Percentiles rank a stretch among this genome's conserved stretches.
Conservation (phyloP, 2,888 invertebrate species). For the Xestia ashworthii region DNA sequence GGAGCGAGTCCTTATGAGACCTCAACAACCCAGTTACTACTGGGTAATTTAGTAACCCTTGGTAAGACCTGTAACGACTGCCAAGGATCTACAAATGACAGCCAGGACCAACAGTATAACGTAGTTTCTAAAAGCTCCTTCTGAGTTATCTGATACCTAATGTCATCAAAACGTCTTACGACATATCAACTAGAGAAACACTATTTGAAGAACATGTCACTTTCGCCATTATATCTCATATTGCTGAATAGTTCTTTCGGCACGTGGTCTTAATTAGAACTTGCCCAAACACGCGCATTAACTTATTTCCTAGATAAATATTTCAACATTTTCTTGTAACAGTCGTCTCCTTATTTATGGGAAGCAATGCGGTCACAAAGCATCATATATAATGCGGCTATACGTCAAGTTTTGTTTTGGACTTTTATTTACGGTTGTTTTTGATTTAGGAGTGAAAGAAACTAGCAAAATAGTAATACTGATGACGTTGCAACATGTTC, state of each 20-base stretch:
- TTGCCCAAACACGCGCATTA: conserved; percentile 57
- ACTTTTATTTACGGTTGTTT: conserved; percentile 25
- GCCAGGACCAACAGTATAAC: not conserved
- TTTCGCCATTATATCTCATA: not conserved
- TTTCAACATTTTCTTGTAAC: conserved; percentile 51
- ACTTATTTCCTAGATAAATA: conserved; percentile 44
- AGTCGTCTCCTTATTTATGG: conserved; percentile 47
- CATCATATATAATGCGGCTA: conserved; percentile 20
- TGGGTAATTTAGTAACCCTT: not conserved
- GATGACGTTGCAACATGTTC: not conserved
- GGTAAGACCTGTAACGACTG: not conserved
- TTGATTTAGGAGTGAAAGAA: not conserved
- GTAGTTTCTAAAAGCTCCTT: not conserved
- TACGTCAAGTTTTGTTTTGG: conserved; percentile 27
- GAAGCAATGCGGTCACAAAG: conserved; percentile 23
- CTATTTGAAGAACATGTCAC: not conserved
- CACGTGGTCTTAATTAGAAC: not conserved
- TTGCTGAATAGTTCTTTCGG: not conserved
- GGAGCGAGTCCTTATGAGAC: not conserved
- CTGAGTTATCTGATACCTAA: not conserved
- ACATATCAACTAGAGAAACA: not conserved
- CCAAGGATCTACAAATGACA: not conserved
- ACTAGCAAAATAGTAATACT: not conserved
- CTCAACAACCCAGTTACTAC: not conserved
- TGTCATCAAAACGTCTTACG: not conserved